phyloP scores from a whole-genome alignment of 2,888 invertebrate species.

The Quadroppia sp. region DNA sequence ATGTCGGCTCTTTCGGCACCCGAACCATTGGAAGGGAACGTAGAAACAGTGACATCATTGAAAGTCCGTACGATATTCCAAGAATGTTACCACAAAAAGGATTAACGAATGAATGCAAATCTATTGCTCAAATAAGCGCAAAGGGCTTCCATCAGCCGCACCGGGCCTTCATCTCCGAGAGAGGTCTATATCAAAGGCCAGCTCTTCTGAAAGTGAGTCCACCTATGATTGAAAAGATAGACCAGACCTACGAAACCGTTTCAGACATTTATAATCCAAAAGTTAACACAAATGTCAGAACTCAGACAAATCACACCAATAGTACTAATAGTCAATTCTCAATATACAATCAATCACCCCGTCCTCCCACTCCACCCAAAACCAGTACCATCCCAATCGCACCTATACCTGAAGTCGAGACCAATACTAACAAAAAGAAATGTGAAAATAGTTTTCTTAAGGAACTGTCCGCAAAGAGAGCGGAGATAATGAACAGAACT shows the following conservation, averaged over 20 bases:
- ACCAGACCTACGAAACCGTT: not conserved
- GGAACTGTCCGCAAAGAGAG: slow-evolving; percentile 35
- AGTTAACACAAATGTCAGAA: not conserved
- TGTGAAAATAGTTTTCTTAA: slow-evolving; percentile 30
- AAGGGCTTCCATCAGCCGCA: slow-evolving; percentile 47
- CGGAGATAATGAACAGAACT: slow-evolving; percentile 36
- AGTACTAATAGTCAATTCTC: slow-evolving; percentile 23
- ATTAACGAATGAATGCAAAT: slow-evolving; percentile 37
- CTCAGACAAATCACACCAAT: not conserved
- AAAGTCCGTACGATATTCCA: slow-evolving; percentile 37
- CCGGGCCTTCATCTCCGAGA: slow-evolving; percentile 45
- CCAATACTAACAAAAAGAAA: slow-evolving; percentile 9
- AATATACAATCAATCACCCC: slow-evolving; percentile 16
- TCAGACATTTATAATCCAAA: not conserved
- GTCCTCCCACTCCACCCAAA: slow-evolving; percentile 38
- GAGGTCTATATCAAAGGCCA: slow-evolving; percentile 46
- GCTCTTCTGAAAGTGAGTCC: slow-evolving; percentile 47
- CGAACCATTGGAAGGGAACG: no score
- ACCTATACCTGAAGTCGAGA: not conserved
- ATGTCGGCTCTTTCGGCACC: no score
- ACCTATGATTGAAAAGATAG: slow-evolving; percentile 43
- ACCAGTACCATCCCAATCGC: not conserved
- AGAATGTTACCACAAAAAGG: slow-evolving; percentile 41
- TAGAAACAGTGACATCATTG: slow-evolving; percentile 50
- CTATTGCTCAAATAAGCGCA: slow-evolving; percentile 38